Evolutionary conservation across 2,113 vertebrate species (phyloP).

Genomic region (Cyanoliseus patagonus): DNA sequence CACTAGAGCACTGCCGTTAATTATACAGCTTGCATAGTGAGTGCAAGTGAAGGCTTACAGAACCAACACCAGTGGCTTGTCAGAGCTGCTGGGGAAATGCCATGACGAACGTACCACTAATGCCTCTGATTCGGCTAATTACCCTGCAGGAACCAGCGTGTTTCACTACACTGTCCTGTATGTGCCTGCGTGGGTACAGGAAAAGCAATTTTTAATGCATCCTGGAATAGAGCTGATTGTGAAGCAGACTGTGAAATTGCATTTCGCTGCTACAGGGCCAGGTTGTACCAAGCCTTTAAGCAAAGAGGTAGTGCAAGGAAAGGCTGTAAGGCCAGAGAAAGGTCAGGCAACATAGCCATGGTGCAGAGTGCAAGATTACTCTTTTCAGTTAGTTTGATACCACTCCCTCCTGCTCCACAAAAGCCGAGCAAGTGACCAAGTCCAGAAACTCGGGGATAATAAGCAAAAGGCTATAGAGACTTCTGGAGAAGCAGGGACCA

Average conservation of each 20-base stretch:
- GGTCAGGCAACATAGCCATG: neutral
- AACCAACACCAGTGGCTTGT: neutral
- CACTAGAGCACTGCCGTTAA: neutral
- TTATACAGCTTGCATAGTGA: neutral
- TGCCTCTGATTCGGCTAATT: neutral
- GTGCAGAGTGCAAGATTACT: neutral
- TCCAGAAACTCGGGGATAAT: neutral
- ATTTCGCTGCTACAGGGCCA: neutral
- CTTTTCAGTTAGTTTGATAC: neutral
- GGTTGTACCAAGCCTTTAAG: neutral
- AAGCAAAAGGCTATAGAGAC: neutral
- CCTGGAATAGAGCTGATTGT: neutral
- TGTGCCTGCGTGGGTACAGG: neutral
- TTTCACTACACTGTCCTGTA: neutral
- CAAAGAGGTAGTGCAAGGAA: neutral
- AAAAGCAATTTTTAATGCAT: neutral
- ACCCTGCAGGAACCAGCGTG: neutral
- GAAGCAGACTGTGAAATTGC: conserved; percentile 28
- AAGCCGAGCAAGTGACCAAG: neutral
- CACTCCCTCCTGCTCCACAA: neutral
- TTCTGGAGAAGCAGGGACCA: neutral
- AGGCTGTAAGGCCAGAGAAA: neutral
- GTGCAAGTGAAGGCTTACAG: neutral
- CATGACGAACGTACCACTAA: neutral
- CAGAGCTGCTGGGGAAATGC: neutral